Evolutionary conservation across 2,888 invertebrate genomes (phyloP).

Genomic region (Microctonus brassicae): DNA sequence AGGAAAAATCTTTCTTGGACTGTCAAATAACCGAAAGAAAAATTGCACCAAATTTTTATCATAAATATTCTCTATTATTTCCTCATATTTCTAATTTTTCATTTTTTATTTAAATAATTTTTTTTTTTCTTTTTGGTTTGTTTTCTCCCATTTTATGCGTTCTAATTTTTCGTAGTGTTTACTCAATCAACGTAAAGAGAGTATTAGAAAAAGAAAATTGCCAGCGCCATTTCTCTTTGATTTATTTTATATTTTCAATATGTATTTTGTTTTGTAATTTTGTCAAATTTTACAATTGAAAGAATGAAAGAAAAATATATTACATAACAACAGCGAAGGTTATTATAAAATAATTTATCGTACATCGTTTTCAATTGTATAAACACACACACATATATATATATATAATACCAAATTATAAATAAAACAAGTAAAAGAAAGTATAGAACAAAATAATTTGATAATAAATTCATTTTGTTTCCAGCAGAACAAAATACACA

Average conservation of each 20-base stretch:
- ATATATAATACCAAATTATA: background rate
- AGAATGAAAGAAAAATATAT: background rate
- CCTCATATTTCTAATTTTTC: background rate
- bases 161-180: background rate
- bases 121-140: conserved; percentile 14
- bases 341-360: background rate
- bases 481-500: no score
- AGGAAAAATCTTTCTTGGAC: no score
- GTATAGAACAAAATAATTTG: no score
- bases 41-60: background rate
- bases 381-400: background rate
- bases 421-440: background rate
- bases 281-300: background rate
- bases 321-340: background rate
- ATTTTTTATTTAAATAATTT: conserved; percentile 4
- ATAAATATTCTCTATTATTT: background rate
- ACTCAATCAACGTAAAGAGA: background rate
- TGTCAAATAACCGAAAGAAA: no score
- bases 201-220: background rate
- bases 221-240: background rate
- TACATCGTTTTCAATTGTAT: background rate
- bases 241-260: background rate
- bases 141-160: conserved; percentile 28
- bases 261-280: background rate
- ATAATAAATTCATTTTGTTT: no score